A percentile compares a stretch with the other conserved stretches of the same genome.
Conservation (phyloP, 37 sponge, comb jelly and placozoan genomes). For the Hormiphora californensis region DNA sequence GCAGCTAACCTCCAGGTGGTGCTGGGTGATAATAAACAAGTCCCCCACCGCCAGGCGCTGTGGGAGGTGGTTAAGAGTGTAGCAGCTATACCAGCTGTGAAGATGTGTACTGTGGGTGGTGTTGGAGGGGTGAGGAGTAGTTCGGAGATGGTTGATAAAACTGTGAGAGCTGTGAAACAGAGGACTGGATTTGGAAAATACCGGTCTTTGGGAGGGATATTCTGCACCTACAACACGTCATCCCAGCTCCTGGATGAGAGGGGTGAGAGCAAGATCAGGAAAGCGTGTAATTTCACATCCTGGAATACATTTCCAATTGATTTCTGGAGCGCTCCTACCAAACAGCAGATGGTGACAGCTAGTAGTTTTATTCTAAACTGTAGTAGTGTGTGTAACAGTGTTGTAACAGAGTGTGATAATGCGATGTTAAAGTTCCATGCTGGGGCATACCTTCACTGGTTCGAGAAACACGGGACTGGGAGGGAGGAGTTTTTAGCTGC, state of each 20-base stretch:
- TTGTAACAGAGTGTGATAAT: not conserved
- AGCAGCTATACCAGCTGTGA: not conserved
- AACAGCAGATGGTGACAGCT: not conserved
- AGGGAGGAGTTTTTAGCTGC: not conserved
- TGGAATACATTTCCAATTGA: slow-evolving; percentile 49
- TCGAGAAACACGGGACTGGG: not conserved
- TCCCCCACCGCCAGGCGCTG: not conserved
- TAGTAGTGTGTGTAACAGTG: not conserved
- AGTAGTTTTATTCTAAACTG: not conserved
- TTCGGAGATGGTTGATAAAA: not conserved
- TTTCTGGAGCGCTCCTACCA: slow-evolving; percentile 1
- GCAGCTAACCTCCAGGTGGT: slow-evolving; percentile 14
- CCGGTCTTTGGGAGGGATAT: not conserved
- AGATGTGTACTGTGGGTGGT: slow-evolving; percentile 13
- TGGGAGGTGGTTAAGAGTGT: slow-evolving; percentile 39
- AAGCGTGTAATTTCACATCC: slow-evolving; percentile 9
- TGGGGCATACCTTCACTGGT: slow-evolving; percentile 41
- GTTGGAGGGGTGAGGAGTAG: not conserved
- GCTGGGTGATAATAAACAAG: not conserved
- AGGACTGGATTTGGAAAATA: slow-evolving; percentile 8
- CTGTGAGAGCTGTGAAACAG: not conserved
- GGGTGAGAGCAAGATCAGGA: not conserved
- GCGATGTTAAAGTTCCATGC: slow-evolving; percentile 39
- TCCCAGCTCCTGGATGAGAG: not conserved
- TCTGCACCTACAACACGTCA: not conserved